A percentile compares a stretch with the other conserved stretches of the same genome.
phyloP scores from a whole-genome alignment of 2,888 invertebrate genomes.

The Adelognathus sp. region DNA sequence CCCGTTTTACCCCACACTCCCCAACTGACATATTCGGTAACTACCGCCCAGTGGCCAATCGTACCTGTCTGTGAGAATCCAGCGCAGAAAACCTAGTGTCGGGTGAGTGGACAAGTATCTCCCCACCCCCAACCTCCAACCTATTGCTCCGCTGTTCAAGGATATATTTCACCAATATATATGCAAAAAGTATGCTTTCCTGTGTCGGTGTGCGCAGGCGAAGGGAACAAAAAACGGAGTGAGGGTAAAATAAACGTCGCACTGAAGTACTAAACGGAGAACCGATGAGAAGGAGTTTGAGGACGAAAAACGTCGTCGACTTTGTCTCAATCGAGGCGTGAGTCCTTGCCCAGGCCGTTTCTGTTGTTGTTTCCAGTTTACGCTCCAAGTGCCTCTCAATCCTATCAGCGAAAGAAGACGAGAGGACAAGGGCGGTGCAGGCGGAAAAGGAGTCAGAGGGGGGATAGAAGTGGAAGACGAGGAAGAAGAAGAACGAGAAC shows the following conservation, averaged over 20 bases:
- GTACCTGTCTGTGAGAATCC: no score
- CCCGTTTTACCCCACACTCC: no score
- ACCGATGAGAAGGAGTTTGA: slow-evolving; percentile 4
- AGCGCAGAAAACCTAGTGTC: no score
- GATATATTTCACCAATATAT: slow-evolving; percentile 12
- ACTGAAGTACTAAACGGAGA: slow-evolving; percentile 38
- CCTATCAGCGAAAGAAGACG: slow-evolving; percentile 76
- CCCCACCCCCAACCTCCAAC: not conserved
- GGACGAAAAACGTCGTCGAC: slow-evolving; percentile 69
- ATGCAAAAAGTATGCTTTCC: not conserved
- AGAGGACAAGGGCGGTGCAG: slow-evolving; percentile 37
- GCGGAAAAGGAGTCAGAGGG: slow-evolving; percentile 14
- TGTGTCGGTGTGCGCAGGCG: not conserved
- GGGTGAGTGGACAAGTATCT: not conserved
- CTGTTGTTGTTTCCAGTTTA: slow-evolving; percentile 79
- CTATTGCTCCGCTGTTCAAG: slow-evolving; percentile 9
- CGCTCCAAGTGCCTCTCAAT: slow-evolving; percentile 77
- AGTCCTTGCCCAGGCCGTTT: slow-evolving; percentile 74
- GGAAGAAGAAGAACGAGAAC: slow-evolving; percentile 39
- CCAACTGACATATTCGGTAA: no score
- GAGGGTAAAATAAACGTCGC: slow-evolving; percentile 70
- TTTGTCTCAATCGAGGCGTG: slow-evolving; percentile 78
- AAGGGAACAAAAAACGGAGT: slow-evolving; percentile 60
- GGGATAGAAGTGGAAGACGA: slow-evolving; percentile 1
- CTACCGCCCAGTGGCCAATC: no score